phyloP scores from a whole-genome alignment of 2,797 vertebrate genomes.

The Sarcophilus harrisii region DNA sequence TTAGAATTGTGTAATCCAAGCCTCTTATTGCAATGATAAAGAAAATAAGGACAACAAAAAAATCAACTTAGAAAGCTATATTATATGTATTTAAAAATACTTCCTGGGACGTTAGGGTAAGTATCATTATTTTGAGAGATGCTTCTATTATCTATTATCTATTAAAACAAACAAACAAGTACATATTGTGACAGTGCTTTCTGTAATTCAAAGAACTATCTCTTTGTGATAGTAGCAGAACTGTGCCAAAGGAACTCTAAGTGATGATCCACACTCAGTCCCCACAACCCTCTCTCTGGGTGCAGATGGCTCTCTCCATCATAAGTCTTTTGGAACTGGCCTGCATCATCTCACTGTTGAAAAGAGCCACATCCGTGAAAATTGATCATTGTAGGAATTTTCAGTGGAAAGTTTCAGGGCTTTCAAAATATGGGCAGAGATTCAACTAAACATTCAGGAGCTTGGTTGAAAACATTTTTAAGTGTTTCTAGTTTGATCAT shows the following conservation, averaged over 20 bases:
- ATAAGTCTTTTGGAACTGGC: no score
- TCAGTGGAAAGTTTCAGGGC: neutral
- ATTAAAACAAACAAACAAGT: neutral
- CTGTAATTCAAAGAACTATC: neutral
- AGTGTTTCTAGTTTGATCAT: neutral
- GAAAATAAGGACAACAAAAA: neutral
- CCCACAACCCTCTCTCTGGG: no score
- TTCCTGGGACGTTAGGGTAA: conserved; percentile 25
- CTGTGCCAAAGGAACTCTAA: neutral
- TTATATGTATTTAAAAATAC: conserved; percentile 21
- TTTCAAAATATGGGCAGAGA: neutral
- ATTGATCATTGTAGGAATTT: neutral
- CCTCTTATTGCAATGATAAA: neutral
- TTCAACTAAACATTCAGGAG: neutral
- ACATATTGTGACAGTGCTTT: neutral
- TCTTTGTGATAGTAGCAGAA: neutral
- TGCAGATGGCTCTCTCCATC: no score
- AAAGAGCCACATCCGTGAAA: no score
- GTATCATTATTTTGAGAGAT: neutral
- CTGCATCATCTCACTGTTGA: no score
- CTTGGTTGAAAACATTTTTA: neutral
- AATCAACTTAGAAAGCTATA: neutral
- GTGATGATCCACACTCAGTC: no score
- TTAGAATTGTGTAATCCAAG: neutral
- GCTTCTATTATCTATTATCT: conserved; percentile 12